Evolutionary conservation across 2,113 vertebrate genomes (phyloP), one percentile per base, ranked within the genome.

Genomic region (Piaya cayana): DNA sequence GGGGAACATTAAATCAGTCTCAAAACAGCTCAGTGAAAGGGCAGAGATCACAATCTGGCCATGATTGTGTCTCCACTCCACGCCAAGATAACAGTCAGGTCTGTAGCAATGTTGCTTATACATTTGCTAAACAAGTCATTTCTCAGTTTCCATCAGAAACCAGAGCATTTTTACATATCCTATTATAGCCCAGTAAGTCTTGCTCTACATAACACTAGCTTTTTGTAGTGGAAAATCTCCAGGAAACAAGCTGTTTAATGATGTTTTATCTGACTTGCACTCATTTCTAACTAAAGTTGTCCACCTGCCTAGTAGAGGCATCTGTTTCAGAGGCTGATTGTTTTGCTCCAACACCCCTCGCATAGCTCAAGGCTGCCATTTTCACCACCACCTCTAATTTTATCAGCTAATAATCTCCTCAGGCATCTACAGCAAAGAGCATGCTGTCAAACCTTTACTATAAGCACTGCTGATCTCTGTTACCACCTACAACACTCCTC

Each of bases 161-260:
- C 63, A 80, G 62, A 93, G 92, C 72, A 87, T 96, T 97, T 92
- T 94, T 56, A 89, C 90, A 86, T 92, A 93, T 67, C 95, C 90
- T 96, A 91, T 96, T 96, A 95, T 76, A 96, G 91, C 65, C 91
- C 85, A 86, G 70, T 93, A 95, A 93, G 88, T 81, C 81, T 71
- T 88, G 92, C 63, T 96, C 72, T 92, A 96, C 87, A 94, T 90
- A 91, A 87, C 86, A 47, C 47, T 39, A 90, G 69, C 23, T 91
- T 95, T 95, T 84, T 93, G 95, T 90, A 86, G 74, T 96, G 96
- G 94, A 96, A 96, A 92, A 92, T 95, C 92, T 96, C 96, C 93
- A 96, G 71, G 95, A 91, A 96, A 95, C 93, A 94, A 90, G 91
- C 45, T 80, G 60, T 93, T 94, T 91, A 90, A 95, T 10, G 3